Conservation (phyloP, 2,888 invertebrate species). For the Metellina segmentata region DNA sequence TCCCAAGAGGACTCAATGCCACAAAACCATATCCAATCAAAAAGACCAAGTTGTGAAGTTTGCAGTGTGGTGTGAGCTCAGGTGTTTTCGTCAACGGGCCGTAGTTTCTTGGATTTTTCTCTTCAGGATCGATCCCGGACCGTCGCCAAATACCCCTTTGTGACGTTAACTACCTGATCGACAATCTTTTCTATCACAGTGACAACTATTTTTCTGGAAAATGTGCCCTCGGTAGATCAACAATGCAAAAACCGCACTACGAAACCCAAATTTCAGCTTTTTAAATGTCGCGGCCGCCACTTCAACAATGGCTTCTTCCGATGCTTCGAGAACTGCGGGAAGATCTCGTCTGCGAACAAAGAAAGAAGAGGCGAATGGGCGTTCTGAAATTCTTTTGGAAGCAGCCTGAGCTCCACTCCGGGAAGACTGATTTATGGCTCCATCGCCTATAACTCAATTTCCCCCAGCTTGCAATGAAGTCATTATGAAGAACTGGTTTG, state of each 20-base stretch:
- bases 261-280: background rate
- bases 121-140: no score
- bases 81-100: no score
- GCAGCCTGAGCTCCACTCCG: background rate
- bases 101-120: no score
- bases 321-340: no score
- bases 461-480: constrained; percentile 73
- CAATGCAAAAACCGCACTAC: background rate
- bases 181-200: no score
- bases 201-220: background rate
- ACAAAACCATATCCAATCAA: no score
- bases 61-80: no score
- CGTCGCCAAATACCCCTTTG: no score
- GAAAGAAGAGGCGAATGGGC: constrained; percentile 50
- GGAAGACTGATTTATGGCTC: constrained; percentile 72
- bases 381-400: constrained; percentile 31
- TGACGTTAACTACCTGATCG: no score
- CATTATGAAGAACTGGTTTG: constrained; percentile 76
- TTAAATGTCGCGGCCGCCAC: background rate
- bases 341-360: constrained; percentile 13
- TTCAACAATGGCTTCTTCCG: background rate
- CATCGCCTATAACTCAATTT: constrained; percentile 75
- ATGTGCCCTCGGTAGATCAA: background rate
- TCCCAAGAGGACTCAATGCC: no score
- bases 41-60: no score